Percentiles rank a stretch among this genome's conserved stretches.
phyloP scores from a whole-genome alignment of 1,140 invertebrate genomes.

The Branchinecta lindahli region DNA sequence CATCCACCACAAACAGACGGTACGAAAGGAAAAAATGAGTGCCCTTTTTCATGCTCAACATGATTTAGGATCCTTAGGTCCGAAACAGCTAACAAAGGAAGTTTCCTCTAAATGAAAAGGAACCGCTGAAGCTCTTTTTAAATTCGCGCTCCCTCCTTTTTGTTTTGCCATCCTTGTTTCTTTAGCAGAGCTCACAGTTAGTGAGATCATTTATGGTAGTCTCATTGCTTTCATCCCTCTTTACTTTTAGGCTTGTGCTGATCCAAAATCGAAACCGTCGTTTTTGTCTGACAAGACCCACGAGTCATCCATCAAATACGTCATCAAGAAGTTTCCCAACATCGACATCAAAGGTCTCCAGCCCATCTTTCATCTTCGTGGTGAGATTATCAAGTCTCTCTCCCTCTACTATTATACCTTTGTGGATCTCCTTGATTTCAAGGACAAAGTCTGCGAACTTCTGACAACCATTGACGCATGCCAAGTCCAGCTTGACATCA shows the following conservation, averaged over 20 bases:
- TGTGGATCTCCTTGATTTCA: conserved; percentile 96
- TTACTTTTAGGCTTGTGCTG: conserved; percentile 61
- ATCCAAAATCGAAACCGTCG: conserved; percentile 91
- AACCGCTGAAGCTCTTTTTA: no score
- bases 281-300: conserved; percentile 91
- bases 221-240: background rate
- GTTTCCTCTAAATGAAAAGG: no score
- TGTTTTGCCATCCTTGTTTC: no score
- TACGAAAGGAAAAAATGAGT: no score
- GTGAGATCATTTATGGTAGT: no score
- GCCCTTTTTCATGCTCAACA: no score
- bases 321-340: conserved; percentile 87
- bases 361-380: conserved; percentile 62
- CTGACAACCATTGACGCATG: conserved; percentile 96
- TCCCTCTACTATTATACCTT: conserved; percentile 98
- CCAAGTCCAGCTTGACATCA: conserved; percentile 83
- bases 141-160: no score
- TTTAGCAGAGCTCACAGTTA: no score
- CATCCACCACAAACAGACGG: no score
- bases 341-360: conserved; percentile 82
- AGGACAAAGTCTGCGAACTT: conserved; percentile 93
- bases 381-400: conserved; percentile 90
- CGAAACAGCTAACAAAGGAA: no score
- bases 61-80: no score
- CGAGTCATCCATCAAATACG: conserved; percentile 86